phyloP scores from a whole-genome alignment of 2,113 vertebrate genomes.

The Lamprotornis superbus region DNA sequence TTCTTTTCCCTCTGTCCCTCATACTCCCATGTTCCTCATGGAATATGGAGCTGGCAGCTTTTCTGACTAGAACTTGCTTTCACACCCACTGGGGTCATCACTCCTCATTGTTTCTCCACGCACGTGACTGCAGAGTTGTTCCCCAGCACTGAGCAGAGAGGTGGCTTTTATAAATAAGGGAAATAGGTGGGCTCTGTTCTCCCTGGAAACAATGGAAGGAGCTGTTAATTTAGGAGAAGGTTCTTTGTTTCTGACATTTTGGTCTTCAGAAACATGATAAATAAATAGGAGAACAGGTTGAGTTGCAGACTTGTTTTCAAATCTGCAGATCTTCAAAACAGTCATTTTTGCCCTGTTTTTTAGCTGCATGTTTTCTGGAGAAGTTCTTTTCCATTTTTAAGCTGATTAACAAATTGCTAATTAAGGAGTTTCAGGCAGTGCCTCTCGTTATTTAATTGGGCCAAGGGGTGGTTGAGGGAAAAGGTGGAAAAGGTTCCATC shows the following conservation, averaged over 20 bases:
- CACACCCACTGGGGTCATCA: not conserved
- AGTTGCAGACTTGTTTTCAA: not conserved
- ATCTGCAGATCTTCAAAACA: not conserved
- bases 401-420: not conserved
- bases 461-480: not conserved
- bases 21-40: not conserved
- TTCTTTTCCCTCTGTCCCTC: not conserved
- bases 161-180: slow-evolving; percentile 34
- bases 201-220: slow-evolving; percentile 20
- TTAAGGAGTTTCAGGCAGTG: not conserved
- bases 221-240: not conserved
- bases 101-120: not conserved
- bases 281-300: not conserved
- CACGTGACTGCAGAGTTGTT: not conserved
- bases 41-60: not conserved
- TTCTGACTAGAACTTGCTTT: not conserved
- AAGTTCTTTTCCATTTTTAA: not conserved
- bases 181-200: slow-evolving; percentile 36
- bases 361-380: not conserved
- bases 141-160: not conserved
- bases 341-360: not conserved
- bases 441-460: not conserved
- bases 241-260: not conserved
- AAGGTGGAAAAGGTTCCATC: not conserved
- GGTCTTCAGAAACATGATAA: not conserved